These are phyloP conservation scores for Macrostomum lignano DNA, from an alignment of 1,140 invertebrate species.

Conservation along the genomic window DNA sequence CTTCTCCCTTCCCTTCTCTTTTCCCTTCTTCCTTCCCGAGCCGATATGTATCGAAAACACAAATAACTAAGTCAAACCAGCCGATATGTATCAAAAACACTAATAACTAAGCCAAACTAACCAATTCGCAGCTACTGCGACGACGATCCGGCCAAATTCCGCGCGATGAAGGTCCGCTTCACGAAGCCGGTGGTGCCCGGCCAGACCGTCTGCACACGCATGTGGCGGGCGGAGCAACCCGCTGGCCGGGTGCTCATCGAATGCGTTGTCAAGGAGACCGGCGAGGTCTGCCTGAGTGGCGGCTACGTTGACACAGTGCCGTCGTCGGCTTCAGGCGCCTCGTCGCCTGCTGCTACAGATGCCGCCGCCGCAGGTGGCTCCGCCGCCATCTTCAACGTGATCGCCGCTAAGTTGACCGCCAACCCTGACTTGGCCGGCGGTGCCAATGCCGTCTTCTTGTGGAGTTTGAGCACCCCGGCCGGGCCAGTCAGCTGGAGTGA, in stretches of 20 bases:
- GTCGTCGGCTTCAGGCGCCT: no score
- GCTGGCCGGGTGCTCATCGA: background rate
- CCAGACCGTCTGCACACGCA: constrained; percentile 58
- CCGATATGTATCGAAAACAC: no score
- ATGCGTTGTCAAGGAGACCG: constrained; percentile 40
- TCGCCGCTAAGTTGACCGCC: constrained; percentile 34
- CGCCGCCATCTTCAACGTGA: constrained; percentile 44
- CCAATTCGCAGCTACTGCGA: no score
- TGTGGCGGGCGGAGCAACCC: constrained; percentile 46
- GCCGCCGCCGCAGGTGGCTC: constrained; percentile 57
- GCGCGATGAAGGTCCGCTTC: constrained; percentile 70
- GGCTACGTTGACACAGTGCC: constrained; percentile 63
- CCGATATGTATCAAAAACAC: no score
- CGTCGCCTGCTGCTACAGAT: constrained; percentile 38
- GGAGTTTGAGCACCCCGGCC: no score
- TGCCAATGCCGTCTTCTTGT: constrained; percentile 38
- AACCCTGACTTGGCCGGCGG: no score
- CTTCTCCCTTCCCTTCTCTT: no score
- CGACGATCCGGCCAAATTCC: no score
- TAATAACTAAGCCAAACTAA: no score
- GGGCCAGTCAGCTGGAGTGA: no score
- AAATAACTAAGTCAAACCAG: no score
- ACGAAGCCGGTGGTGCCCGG: constrained; percentile 66
- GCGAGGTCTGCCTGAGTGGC: constrained; percentile 41
- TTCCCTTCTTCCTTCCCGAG: no score